Percentiles rank a stretch among this genome's conserved stretches.
Conservation (phyloP, 2,113 vertebrate species). For the Camelus bactrianus region DNA sequence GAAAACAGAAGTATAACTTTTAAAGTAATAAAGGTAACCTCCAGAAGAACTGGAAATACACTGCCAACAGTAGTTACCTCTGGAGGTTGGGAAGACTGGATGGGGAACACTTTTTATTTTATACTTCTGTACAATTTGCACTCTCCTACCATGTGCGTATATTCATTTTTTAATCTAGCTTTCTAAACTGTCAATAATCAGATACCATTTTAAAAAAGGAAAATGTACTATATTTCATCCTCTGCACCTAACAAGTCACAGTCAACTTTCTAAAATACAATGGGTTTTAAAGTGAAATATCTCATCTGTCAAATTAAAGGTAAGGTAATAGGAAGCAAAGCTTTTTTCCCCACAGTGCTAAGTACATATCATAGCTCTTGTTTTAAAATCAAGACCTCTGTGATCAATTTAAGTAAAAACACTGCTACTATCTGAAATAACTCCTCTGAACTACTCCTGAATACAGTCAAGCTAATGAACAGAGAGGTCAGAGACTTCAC, state of each 20-base stretch:
- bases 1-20: slow-evolving; percentile 1
- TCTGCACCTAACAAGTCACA: neutral
- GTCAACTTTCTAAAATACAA: slow-evolving; percentile 23
- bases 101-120: neutral
- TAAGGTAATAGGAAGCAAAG: neutral
- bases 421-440: neutral
- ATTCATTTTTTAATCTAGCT: neutral
- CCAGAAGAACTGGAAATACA: slow-evolving; percentile 41
- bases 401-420: slow-evolving; percentile 48
- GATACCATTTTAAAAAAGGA: neutral
- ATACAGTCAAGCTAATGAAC: slow-evolving; percentile 12
- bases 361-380: neutral
- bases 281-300: slow-evolving; percentile 8
- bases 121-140: neutral
- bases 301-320: neutral
- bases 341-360: neutral
- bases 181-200: slow-evolving; percentile 27
- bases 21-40: slow-evolving; percentile 36
- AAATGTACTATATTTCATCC: neutral
- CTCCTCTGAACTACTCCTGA: neutral
- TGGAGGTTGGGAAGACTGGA: neutral
- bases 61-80: neutral
- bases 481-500: neutral
- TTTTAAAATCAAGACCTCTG: slow-evolving; percentile 56
- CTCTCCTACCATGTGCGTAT: neutral